A percentile compares a stretch with the other conserved stretches of the same genome.
phyloP scores from a whole-genome alignment of 2,113 vertebrate genomes.

The Papio anubis region DNA sequence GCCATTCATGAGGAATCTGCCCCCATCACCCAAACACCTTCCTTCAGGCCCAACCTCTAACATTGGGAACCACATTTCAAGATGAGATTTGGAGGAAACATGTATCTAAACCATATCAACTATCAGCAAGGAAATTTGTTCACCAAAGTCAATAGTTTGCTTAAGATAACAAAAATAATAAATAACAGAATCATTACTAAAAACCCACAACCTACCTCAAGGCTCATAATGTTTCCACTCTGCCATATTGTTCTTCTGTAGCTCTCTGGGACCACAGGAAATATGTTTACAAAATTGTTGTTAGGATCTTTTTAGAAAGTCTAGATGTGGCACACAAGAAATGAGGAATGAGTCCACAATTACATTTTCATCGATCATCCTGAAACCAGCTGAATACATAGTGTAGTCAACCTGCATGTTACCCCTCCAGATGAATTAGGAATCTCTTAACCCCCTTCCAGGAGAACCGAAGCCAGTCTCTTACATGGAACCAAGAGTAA shows the following conservation, averaged over 20 bases:
- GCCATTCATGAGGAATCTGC: no score
- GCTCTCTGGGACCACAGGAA: neutral
- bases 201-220: neutral
- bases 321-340: neutral
- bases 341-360: neutral
- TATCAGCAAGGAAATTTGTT: neutral
- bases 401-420: neutral
- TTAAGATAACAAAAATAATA: neutral
- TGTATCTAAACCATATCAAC: no score
- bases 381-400: neutral
- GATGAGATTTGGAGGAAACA: no score
- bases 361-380: neutral
- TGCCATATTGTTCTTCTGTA: neutral
- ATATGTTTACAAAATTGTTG: neutral
- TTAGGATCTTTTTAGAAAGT: neutral
- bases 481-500: neutral
- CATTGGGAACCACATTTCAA: no score
- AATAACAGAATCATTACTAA: neutral
- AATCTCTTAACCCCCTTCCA: neutral
- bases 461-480: neutral
- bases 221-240: neutral
- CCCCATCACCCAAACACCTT: no score
- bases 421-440: neutral
- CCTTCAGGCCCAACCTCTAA: no score
- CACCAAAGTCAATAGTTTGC: neutral